Base-by-base conservation (phyloP, 2,113 vertebrate genomes). In the Forbesichthys papilliferus region DNA sequence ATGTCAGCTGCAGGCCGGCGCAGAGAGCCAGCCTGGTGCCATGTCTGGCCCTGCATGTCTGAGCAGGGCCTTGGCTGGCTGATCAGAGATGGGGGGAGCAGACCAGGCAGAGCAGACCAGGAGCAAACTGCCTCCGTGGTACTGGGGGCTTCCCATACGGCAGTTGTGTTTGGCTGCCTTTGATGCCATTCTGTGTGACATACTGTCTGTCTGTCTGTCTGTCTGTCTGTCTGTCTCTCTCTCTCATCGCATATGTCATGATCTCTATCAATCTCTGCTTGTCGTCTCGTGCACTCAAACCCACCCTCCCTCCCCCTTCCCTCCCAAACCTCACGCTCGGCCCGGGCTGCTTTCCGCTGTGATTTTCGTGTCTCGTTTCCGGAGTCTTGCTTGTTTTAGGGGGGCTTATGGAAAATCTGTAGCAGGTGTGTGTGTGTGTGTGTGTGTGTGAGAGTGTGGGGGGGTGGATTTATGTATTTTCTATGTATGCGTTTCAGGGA, bases 401-500 rank as follows among this genome's bases (percentile, higher is more conserved):
- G 27, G 68, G 75, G 79, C 69, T 90, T 85, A 80, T 70, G 6
- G 75, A 80, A 88, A 90, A 88, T 89, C 83, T 85, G 68, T 80
- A 84, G 69, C 88, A 91, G 87, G 88, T 90, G 88, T 77, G 77
- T 71, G 27, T 27, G 27, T 74, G 20, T 87, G 75, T 87, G 27
- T 74, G 20, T 87, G 75, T 87, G 89, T 86, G 78, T 81, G 84
- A 59, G 77, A 84, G 73, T 82, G 79, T 2, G 27, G 20, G n/a
- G n/a, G n/a, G n/a, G n/a, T n/a, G 20, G 20, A 20, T 2, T 27
- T 27, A 27, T 27, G 85, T 92, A 76, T 69, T 85, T 72, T 84
- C 73, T 89, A 83, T 88, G 90, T 80, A 84, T 87, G 58, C 81
- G 66, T 85, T 78, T 86, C 78, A 68, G 27, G 46, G 74, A 75